Evolutionary conservation across 2,797 vertebrate species (phyloP).

Genomic region (Ctenopoma kingsleyae): DNA sequence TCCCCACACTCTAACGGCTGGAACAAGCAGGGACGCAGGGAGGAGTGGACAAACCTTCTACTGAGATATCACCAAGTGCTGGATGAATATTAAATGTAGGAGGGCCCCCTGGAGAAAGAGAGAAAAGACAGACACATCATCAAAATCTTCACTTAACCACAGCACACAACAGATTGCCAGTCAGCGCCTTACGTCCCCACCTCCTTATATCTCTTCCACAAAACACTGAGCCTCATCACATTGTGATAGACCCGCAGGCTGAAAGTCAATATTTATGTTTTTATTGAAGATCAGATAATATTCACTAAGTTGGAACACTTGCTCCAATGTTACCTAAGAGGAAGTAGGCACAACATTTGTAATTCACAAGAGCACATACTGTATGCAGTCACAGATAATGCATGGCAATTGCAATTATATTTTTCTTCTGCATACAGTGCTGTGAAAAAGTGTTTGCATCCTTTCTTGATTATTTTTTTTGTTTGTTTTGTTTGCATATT

Average conservation of each 20-base stretch:
- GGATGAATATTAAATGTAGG: slow-evolving; percentile 68
- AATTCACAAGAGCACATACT: not conserved
- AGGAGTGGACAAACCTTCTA: slow-evolving; percentile 68
- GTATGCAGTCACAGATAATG: no score
- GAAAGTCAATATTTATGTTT: not conserved
- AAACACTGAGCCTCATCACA: slow-evolving; percentile 50
- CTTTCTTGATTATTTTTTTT: no score
- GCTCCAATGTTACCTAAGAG: not conserved
- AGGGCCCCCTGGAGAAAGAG: slow-evolving; percentile 39
- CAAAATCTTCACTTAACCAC: slow-evolving; percentile 62
- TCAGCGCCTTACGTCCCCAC: slow-evolving; percentile 31
- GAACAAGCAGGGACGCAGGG: slow-evolving; percentile 63
- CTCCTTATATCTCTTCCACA: slow-evolving; percentile 21
- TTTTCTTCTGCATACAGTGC: no score
- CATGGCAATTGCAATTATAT: no score
- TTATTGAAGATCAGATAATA: slow-evolving; percentile 2
- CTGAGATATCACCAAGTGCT: slow-evolving; percentile 84
- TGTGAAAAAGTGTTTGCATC: no score
- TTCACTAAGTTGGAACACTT: not conserved
- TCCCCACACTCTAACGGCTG: slow-evolving; percentile 89
- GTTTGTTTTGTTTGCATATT: no score
- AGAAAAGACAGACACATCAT: slow-evolving; percentile 27
- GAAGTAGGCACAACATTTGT: not conserved
- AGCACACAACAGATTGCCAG: slow-evolving; percentile 82
- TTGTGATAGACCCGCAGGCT: not conserved